Conservation (phyloP, 1,140 invertebrate species). For the Galleria mellonella region DNA sequence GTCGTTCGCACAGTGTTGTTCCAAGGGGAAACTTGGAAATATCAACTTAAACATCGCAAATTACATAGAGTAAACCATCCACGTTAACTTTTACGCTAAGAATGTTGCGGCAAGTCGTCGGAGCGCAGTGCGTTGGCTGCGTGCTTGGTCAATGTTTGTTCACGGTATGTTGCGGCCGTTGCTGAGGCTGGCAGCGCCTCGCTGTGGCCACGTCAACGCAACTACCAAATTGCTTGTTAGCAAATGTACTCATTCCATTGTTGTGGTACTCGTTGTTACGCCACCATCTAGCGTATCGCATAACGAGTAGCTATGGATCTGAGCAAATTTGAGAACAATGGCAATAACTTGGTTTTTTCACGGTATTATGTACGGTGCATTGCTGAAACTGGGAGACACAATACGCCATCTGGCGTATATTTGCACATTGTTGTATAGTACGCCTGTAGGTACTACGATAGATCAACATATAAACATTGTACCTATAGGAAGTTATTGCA, state of each 20-base stretch:
- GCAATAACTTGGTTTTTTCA: slow-evolving; percentile 1
- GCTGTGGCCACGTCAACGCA: slow-evolving; percentile 32
- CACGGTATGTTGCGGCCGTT: slow-evolving; percentile 39
- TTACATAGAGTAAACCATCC: slow-evolving; percentile 72
- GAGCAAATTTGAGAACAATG: background rate
- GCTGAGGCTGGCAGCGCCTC: slow-evolving; percentile 32
- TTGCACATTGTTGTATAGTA: no score
- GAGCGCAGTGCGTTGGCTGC: slow-evolving; percentile 35
- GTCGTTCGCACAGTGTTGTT: slow-evolving; percentile 52
- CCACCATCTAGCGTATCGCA: slow-evolving; percentile 4
- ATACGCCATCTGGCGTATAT: slow-evolving; percentile 19
- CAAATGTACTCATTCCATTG: slow-evolving; percentile 36
- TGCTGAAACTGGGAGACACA: background rate
- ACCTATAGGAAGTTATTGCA: no score
- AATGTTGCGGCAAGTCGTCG: slow-evolving; percentile 68
- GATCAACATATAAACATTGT: no score
- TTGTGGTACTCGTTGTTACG: slow-evolving; percentile 28
- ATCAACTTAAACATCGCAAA: slow-evolving; percentile 64
- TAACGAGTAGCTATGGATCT: slow-evolving; percentile 1
- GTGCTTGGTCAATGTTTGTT: slow-evolving; percentile 63
- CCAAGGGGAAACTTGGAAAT: slow-evolving; percentile 38
- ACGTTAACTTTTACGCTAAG: slow-evolving; percentile 72
- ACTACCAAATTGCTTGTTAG: slow-evolving; percentile 24
- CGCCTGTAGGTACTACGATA: no score
- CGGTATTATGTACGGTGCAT: background rate